Evolutionary conservation across 2,797 vertebrate genomes (phyloP).

Genomic region (Muscicapa comitata): DNA sequence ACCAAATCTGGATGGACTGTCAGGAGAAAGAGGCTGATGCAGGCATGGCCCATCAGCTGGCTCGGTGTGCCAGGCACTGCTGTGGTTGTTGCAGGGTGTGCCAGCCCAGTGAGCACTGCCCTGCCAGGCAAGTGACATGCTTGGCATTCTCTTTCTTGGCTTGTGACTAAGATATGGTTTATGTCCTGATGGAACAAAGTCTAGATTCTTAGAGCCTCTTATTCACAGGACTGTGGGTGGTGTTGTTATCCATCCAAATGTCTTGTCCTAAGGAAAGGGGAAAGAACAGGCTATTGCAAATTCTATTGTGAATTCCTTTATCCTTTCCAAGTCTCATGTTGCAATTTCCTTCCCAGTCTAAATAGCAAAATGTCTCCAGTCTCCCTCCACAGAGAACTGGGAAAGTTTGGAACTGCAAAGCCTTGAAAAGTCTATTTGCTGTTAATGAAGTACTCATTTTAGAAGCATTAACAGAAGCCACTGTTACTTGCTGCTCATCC

Average conservation of each 20-base stretch:
- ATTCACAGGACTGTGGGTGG: background rate
- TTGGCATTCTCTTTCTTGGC: background rate
- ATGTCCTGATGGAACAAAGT: background rate
- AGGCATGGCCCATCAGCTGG: background rate
- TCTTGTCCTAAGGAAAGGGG: background rate
- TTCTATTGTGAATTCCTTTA: background rate
- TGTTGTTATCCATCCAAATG: background rate
- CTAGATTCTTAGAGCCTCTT: background rate
- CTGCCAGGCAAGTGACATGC: background rate
- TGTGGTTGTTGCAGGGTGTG: background rate
- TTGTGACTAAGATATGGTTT: background rate
- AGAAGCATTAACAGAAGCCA: background rate
- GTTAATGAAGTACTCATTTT: background rate
- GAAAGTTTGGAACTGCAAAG: background rate
- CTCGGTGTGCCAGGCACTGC: background rate
- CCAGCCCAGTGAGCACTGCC: background rate
- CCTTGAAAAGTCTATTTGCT: background rate
- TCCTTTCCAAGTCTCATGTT: background rate
- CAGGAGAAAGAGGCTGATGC: background rate
- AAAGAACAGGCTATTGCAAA: background rate
- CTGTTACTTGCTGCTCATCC: background rate
- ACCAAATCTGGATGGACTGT: background rate
- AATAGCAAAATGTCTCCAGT: background rate
- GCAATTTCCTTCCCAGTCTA: slow-evolving; percentile 24
- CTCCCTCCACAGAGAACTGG: background rate